Conservation (phyloP, 2,888 invertebrate genomes). For the Eledone cirrhosa region DNA sequence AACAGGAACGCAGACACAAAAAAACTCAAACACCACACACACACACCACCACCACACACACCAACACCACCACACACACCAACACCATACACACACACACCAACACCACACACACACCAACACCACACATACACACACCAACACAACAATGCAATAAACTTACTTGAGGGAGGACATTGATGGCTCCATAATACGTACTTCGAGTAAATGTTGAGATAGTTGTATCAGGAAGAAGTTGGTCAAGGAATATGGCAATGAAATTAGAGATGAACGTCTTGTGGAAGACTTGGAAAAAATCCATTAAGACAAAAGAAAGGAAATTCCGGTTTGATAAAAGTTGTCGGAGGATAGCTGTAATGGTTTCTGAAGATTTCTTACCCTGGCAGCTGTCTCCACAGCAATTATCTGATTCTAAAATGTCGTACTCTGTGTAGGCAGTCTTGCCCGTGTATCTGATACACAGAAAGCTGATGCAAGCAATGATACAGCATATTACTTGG, state of each 20-base stretch:
- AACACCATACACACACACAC: too few species aligned
- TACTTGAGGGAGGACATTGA: constrained; percentile 48
- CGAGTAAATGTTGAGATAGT: constrained; percentile 44
- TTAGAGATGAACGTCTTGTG: constrained; percentile 49
- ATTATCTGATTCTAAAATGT: constrained; percentile 37
- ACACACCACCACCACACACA: too few species aligned
- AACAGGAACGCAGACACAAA: too few species aligned
- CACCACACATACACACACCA: too few species aligned
- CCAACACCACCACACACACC: too few species aligned
- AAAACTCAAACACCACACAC: too few species aligned
- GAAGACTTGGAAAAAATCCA: constrained; percentile 59
- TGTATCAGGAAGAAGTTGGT: constrained; percentile 49
- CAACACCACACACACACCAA: too few species aligned
- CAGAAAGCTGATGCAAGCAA: constrained; percentile 54
- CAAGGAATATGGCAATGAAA: constrained; percentile 56
- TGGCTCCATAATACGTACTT: constrained; percentile 54
- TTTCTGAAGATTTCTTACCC: constrained; percentile 32
- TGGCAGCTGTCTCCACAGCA: constrained; percentile 27
- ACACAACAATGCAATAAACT: constrained; percentile 28
- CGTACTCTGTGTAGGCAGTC: constrained; percentile 55
- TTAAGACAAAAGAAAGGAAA: constrained; percentile 58
- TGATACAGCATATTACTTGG: constrained; percentile 53
- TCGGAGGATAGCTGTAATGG: constrained; percentile 45
- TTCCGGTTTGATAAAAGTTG: constrained; percentile 53
- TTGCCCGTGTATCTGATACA: constrained; percentile 56